Evolutionary conservation across 2,113 vertebrate species (phyloP).

Genomic region (Cavia aperea): DNA sequence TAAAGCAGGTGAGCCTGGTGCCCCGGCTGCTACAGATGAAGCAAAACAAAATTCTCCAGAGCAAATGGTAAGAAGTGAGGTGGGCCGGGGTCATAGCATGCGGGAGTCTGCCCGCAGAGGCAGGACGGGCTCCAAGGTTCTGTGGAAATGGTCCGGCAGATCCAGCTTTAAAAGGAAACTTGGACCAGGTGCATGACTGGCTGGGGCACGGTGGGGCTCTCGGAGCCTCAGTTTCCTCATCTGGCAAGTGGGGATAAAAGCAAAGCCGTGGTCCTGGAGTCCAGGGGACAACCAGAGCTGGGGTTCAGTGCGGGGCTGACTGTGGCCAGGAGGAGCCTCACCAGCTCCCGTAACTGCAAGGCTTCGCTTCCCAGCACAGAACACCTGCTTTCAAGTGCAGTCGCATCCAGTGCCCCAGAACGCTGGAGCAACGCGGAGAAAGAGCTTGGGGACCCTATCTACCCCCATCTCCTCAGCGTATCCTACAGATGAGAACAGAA

Average conservation of each 20-base stretch:
- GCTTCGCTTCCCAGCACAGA: neutral
- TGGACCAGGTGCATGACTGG: neutral
- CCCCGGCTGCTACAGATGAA: neutral
- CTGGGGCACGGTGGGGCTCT: neutral
- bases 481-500: neutral
- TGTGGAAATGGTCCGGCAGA: accelerated
- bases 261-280: accelerated
- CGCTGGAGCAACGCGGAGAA: too few species aligned
- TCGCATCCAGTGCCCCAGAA: neutral
- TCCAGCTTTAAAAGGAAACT: neutral
- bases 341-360: too few species aligned
- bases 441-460: too few species aligned
- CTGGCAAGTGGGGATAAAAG: neutral
- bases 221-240: neutral
- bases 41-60: neutral
- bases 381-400: neutral
- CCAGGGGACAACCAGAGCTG: accelerated
- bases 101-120: accelerated
- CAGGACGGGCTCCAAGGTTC: accelerated
- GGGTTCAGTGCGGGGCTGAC: neutral
- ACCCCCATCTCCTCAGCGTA: neutral
- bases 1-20: neutral
- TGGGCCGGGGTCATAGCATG: accelerated
- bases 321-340: neutral
- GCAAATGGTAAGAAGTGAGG: accelerated